Evolutionary conservation across 2,113 vertebrate genomes (phyloP), one percentile per base, ranked within the genome.

Genomic region (Forbesichthys papilliferus): DNA sequence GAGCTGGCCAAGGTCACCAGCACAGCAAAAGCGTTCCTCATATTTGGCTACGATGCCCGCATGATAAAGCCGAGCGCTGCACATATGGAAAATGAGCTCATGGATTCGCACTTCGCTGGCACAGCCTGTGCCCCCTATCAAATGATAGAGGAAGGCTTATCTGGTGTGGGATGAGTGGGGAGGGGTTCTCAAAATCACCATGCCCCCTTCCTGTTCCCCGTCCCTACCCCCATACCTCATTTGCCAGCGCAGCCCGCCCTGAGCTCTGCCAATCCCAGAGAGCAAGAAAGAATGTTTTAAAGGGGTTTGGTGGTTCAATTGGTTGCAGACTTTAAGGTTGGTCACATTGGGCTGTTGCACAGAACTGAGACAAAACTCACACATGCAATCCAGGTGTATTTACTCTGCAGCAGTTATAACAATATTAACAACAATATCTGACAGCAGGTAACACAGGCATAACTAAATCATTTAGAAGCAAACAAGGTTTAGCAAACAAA

Each of bases 81-180:
- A 1, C 66, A 68, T 66, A 58, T 70, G 82, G 77, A 80, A 68
- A 68, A 78, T 89, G 82, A 88, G 73, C 74, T 84, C 83, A 86
- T 75, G 77, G 47, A 51, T 64, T 2, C 52, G 62, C 56, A 68
- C 69, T 58, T 49, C 4, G 1, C 49, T 75, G 71, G 78, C 80
- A 77, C 79, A 57, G 64, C 52, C 60, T 4, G 4, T 67, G 62
- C 83, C 86, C 84, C 84, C 82, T 66, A 20, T 84, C 81, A 77
- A 55, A 66, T 84, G 86, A 87, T 74, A 81, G 48, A 77, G 69
- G 0, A 58, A 75, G 66, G 59, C 57, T 64, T 70, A 71, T 79
- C 79, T 18, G 64, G 69, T 9, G 27, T 7, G 64, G 33, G 16
- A n/a, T 14, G 52, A 20, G 36, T 10, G 69, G 51, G 34, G 3